Conservation (phyloP, 2,888 invertebrate species). For the Eilema caniola region DNA sequence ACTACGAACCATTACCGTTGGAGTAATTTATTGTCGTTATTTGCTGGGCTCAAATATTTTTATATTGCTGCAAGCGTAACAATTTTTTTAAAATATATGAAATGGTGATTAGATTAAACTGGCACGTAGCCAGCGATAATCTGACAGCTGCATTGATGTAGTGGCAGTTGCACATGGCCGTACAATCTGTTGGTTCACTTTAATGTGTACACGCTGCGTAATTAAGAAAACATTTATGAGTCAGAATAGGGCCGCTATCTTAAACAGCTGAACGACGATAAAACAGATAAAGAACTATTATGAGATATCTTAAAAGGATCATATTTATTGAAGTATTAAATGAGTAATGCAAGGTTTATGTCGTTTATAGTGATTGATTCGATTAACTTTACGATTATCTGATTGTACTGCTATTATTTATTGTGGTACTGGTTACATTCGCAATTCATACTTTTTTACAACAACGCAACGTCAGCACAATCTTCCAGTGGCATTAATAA, state of each 20-base stretch:
- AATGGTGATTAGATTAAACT: conserved; percentile 48
- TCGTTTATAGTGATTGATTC: neutral
- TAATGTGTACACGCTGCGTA: conserved; percentile 52
- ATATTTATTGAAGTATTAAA: conserved; percentile 11
- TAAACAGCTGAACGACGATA: conserved; percentile 37
- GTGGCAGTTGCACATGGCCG: conserved; percentile 71
- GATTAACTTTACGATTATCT: neutral
- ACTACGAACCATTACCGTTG: conserved; percentile 27
- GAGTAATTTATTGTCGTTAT: conserved; percentile 18
- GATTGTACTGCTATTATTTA: too few species aligned
- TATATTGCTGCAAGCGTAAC: conserved; percentile 16
- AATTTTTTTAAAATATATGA: conserved; percentile 28
- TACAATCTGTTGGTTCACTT: conserved; percentile 60
- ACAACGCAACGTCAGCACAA: too few species aligned
- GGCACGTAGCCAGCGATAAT: conserved; percentile 66
- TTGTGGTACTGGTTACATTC: neutral
- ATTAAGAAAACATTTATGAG: conserved; percentile 61
- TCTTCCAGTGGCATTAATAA: too few species aligned
- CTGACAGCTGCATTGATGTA: conserved; percentile 56
- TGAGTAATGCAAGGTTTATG: too few species aligned
- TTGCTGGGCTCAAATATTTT: conserved; percentile 11
- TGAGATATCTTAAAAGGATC: conserved; percentile 16
- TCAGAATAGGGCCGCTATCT: conserved; percentile 52
- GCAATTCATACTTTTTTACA: too few species aligned
- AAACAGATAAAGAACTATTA: conserved; percentile 37